Percentiles rank a stretch among this genome's conserved stretches.
These are phyloP conservation scores for Sinocyclocheilus grahami DNA, from an alignment of 2,113 vertebrate species.

Conservation along the genomic window DNA sequence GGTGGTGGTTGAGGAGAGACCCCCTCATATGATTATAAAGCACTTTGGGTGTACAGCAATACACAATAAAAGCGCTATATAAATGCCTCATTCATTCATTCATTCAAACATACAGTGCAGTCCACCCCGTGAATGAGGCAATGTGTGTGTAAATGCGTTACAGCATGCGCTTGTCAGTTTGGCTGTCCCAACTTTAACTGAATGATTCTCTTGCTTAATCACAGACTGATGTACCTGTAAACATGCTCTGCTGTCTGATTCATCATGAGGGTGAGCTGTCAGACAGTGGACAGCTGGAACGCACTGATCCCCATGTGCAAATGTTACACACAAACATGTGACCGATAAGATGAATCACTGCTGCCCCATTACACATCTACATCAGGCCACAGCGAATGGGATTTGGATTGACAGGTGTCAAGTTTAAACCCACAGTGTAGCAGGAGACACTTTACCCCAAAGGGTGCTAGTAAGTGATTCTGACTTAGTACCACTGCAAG, in stretches of 20 bases:
- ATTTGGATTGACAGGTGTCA: conserved; percentile 59
- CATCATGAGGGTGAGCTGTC: conserved; percentile 33
- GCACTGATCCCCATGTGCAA: neutral
- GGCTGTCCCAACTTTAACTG: neutral
- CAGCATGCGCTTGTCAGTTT: neutral
- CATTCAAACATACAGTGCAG: neutral
- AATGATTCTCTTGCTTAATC: neutral
- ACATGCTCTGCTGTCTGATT: conserved; percentile 18
- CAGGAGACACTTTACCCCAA: neutral
- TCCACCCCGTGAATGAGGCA: neutral
- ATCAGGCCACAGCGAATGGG: conserved; percentile 40
- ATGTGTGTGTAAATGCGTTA: neutral
- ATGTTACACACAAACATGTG: conserved; percentile 1
- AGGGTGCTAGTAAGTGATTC: neutral
- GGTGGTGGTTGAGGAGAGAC: too few relatives aligned
- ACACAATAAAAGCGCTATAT: too few relatives aligned
- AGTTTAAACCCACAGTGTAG: conserved; percentile 65
- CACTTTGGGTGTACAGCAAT: too few relatives aligned
- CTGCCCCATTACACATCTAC: conserved; percentile 51
- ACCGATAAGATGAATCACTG: conserved; percentile 70
- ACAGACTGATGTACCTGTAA: conserved; percentile 35
- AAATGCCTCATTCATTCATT: too few relatives aligned
- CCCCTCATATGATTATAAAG: too few relatives aligned
- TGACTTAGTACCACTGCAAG: neutral
- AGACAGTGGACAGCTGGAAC: conserved; percentile 41